Evolutionary conservation across 2,113 vertebrate species (phyloP), one percentile per base, ranked within the genome.

Genomic region (Barbus barbus): DNA sequence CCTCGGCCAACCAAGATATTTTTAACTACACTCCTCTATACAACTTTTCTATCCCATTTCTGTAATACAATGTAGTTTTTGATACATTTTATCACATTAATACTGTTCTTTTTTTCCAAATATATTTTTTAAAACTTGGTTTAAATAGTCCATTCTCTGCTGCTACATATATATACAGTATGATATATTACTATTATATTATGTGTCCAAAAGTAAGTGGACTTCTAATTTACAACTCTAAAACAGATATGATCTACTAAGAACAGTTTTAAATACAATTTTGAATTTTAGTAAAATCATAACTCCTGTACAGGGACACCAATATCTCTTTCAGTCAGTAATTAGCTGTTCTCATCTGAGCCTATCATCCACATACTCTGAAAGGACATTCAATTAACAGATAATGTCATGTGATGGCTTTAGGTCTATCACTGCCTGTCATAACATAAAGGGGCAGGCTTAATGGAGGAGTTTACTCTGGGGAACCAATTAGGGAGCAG

Each of bases 311-410:
- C 7, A 18, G 14, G 61, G 14, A 67, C 7, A 33, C 20, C 16
- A 20, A 33, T 20, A 16, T 33, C 28, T 67, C 28, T 67, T 67
- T 16, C 63, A 67, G 63, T 18, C 18, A 20, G 26, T 20, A 16
- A 20, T 33, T 67, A 20, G 28, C 28, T 33, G 33, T 36, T 18
- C 20, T 71, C 24, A 78, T 74, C 24, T 8, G 26, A 41, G 44
- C 33, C 90, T 90, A 72, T 87, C 92, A 91, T 87, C 83, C 85
- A 87, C 91, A 82, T 90, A 86, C 93, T 92, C 44, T 80, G 69
- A 89, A 90, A 80, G 60, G 90, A 85, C 93, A 92, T 91, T 92
- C 90, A 91, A 92, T 94, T 91, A 94, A 86, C 90, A 75, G 79
- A 76, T 80, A 84, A 77, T 88, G 92, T 90, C 77, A 51, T 67